Conservation (phyloP, 2,113 vertebrate species). For the Carassius carassius region DNA sequence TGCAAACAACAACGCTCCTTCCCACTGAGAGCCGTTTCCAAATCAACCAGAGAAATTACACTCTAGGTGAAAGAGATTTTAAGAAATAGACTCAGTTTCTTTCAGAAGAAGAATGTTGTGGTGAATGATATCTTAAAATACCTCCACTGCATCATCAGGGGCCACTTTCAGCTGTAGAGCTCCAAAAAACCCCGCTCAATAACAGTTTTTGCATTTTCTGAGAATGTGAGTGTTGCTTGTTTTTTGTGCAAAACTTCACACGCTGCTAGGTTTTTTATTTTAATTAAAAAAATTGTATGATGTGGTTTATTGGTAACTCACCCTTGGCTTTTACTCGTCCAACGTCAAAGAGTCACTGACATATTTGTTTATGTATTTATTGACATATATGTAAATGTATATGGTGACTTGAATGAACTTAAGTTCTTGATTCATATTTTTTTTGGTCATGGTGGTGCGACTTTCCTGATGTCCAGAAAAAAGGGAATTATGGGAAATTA, state of each 20-base stretch:
- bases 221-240: too few species aligned
- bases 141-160: neutral
- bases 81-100: neutral
- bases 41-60: slow-evolving; percentile 42
- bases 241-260: too few species aligned
- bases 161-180: neutral
- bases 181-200: too few species aligned
- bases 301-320: neutral
- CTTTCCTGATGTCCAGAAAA: too few species aligned
- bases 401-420: too few species aligned
- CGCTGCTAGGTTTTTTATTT: neutral
- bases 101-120: neutral
- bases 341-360: neutral
- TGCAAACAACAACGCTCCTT: slow-evolving; percentile 49
- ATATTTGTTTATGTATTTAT: too few species aligned
- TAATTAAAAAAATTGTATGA: too few species aligned
- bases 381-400: too few species aligned
- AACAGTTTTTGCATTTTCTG: too few species aligned
- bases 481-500: too few species aligned
- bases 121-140: neutral
- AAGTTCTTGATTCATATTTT: too few species aligned
- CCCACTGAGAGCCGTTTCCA: slow-evolving; percentile 46
- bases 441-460: too few species aligned
- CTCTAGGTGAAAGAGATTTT: neutral
- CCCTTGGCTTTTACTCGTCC: neutral